Evolutionary conservation across 2,113 vertebrate genomes (phyloP).

Genomic region (Tenrec ecaudatus): DNA sequence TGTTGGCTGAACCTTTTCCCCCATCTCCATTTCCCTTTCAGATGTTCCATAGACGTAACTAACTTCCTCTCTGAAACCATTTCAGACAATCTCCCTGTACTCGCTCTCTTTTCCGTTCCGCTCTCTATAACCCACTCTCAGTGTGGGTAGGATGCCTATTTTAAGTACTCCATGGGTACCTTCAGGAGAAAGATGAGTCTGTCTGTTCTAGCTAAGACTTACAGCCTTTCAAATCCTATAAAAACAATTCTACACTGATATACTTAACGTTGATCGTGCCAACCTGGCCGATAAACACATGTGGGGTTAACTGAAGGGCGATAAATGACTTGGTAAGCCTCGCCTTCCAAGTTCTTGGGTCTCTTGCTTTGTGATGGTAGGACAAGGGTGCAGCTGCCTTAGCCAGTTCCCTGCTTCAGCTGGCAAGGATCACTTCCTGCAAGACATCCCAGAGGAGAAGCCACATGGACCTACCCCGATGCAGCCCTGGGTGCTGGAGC

Average conservation of each 20-base stretch:
- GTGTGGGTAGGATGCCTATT: neutral
- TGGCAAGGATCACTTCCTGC: no score
- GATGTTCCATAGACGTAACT: neutral
- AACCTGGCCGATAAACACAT: no score
- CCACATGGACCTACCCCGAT: no score
- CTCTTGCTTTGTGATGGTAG: no score
- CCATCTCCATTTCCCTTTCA: neutral
- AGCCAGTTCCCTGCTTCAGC: no score
- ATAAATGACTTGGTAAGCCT: no score
- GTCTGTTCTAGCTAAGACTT: neutral
- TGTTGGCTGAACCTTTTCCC: neutral
- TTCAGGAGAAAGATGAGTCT: neutral
- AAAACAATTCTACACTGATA: neutral
- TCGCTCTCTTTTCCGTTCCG: neutral
- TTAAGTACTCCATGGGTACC: neutral
- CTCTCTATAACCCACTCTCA: neutral
- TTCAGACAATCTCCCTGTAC: neutral
- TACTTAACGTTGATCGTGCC: no score
- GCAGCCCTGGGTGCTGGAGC: no score
- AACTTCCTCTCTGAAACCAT: constrained; percentile 5
- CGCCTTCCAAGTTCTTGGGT: no score
- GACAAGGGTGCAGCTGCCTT: no score
- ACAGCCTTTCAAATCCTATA: neutral
- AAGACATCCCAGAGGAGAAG: no score
- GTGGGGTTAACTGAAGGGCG: no score